Evolutionary conservation across 1,140 invertebrate genomes (phyloP).

Genomic region (Cotesia chilonis): DNA sequence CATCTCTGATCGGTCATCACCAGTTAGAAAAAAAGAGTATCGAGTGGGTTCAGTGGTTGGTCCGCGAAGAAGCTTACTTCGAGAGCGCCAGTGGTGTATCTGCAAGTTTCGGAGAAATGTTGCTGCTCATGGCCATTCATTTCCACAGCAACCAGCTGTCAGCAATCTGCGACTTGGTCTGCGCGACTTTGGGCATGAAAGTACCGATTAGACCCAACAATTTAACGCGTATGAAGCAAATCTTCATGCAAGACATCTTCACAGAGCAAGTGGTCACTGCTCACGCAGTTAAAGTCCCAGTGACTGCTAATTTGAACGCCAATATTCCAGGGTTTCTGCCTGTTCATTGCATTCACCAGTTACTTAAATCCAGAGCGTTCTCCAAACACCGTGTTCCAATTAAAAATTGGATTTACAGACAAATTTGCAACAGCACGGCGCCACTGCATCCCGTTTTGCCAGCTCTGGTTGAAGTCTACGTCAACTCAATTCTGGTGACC

Average conservation of each 20-base stretch:
- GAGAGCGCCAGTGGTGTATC: constrained; percentile 81
- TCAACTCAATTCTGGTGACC: constrained; percentile 89
- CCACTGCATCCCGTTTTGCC: constrained; percentile 94
- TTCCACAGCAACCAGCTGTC: constrained; percentile 94
- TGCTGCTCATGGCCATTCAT: constrained; percentile 94
- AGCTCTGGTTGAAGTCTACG: constrained; percentile 93
- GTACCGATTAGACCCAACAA: constrained; percentile 91
- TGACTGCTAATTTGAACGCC: constrained; percentile 88
- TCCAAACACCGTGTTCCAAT: constrained; percentile 95
- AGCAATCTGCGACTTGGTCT: constrained; percentile 92
- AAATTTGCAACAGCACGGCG: constrained; percentile 85
- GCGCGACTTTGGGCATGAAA: constrained; percentile 94
- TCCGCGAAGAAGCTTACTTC: constrained; percentile 88
- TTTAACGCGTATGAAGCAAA: constrained; percentile 89
- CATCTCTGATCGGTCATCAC: constrained; percentile 80
- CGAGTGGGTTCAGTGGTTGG: constrained; percentile 94
- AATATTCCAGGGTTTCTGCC: constrained; percentile 92
- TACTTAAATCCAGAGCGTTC: constrained; percentile 93
- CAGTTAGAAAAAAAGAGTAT: constrained; percentile 89
- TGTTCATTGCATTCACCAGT: constrained; percentile 96
- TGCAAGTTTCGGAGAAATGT: constrained; percentile 94
- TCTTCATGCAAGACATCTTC: constrained; percentile 97
- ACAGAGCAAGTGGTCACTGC: constrained; percentile 96
- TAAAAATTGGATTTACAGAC: constrained; percentile 94
- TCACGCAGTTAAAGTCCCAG: constrained; percentile 95